A percentile compares a stretch with the other conserved stretches of the same genome.
Conservation (phyloP, 2,113 vertebrate species). For the Oncorhynchus masou region DNA sequence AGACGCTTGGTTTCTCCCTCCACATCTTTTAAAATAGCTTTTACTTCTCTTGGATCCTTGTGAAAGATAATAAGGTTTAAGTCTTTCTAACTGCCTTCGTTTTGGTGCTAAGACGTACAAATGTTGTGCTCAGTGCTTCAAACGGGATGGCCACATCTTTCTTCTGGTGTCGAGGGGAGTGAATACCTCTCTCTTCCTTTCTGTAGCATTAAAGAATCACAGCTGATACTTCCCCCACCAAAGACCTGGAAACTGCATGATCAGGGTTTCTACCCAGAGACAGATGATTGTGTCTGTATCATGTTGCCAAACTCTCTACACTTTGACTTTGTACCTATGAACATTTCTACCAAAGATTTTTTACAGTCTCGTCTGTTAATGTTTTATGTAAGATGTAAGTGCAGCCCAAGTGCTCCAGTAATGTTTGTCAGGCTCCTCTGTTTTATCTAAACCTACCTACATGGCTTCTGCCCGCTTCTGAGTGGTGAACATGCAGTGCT, state of each 20-base stretch:
- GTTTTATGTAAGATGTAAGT: not conserved
- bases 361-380: conserved; percentile 10
- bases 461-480: conserved; percentile 57
- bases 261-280: not conserved
- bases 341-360: conserved; percentile 7
- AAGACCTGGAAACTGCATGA: conserved; percentile 5
- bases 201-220: conserved; percentile 26
- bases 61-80: conserved; percentile 20
- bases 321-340: not conserved
- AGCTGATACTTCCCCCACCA: conserved; percentile 14
- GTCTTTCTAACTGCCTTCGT: conserved; percentile 30
- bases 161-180: conserved; percentile 30
- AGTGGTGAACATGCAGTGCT: conserved; percentile 45
- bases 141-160: conserved; percentile 26
- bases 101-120: conserved; percentile 61
- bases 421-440: not conserved
- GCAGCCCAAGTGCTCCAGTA: conserved; percentile 9
- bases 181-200: conserved; percentile 21
- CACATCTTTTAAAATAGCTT: conserved; percentile 5
- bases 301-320: not conserved
- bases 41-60: conserved; percentile 1
- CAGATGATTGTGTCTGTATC: not conserved
- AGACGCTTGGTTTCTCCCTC: conserved; percentile 17
- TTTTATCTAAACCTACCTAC: not conserved
- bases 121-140: conserved; percentile 34